Evolutionary conservation across 2,797 vertebrate genomes (phyloP).

Genomic region (Ceryle rudis): DNA sequence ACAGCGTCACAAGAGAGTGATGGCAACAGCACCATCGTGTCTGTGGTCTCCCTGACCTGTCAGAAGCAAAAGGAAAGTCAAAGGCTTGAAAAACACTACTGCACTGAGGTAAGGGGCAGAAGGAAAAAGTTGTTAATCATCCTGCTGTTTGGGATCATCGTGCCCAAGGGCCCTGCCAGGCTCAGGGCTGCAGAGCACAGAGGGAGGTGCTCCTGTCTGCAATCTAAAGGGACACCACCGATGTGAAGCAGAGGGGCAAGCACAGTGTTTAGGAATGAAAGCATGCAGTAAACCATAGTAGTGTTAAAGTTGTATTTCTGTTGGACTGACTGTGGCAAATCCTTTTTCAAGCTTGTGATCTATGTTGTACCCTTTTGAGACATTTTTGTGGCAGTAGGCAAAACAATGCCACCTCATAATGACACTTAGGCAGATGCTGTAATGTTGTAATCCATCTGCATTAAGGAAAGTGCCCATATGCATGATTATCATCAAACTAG

Average conservation of each 20-base stretch:
- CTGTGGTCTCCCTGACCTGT: conserved; percentile 91
- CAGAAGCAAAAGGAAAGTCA: conserved; percentile 89
- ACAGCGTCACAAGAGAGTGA: conserved; percentile 77
- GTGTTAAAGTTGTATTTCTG: not conserved
- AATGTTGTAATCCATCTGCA: not conserved
- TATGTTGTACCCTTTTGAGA: not conserved
- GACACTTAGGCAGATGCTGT: not conserved
- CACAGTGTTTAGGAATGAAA: not conserved
- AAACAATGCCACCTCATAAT: not conserved
- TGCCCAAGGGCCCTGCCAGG: no score
- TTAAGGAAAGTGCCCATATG: not conserved
- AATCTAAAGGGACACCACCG: not conserved
- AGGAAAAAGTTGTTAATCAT: not conserved
- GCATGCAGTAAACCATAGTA: not conserved
- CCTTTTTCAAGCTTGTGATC: not conserved
- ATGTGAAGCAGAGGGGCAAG: not conserved
- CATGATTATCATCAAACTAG: not conserved
- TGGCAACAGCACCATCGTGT: conserved; percentile 86
- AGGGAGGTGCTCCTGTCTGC: not conserved
- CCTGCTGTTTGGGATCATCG: fast-evolving
- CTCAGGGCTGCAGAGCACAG: not conserved
- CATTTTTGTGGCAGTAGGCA: not conserved
- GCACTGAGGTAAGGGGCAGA: conserved; percentile 82
- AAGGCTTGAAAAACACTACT: conserved; percentile 92
- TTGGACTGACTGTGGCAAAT: not conserved